Percentiles rank a stretch among this genome's conserved stretches.
These are phyloP conservation scores for Pasiphila rectangulata DNA, from an alignment of 2,888 invertebrate species.

Conservation along the genomic window DNA sequence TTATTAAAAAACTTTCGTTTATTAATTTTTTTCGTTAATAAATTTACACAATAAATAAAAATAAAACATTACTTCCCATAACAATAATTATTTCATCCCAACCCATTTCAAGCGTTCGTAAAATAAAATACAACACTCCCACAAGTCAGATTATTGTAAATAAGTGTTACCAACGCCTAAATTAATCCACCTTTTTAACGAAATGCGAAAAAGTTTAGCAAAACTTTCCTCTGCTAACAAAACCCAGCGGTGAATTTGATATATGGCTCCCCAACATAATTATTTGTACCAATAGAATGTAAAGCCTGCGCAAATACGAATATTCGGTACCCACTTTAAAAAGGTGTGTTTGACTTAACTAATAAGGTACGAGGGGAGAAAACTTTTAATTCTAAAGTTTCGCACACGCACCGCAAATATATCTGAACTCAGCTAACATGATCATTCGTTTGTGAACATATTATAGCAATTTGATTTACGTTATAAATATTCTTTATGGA, in stretches of 20 bases:
- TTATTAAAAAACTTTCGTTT: too few relatives aligned
- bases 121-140: constrained; percentile 69
- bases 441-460: too few relatives aligned
- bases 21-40: constrained; percentile 21
- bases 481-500: too few relatives aligned
- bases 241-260: constrained; percentile 63
- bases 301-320: constrained; percentile 65
- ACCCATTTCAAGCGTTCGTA: constrained; percentile 52
- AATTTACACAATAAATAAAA: too few relatives aligned
- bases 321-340: constrained; percentile 62
- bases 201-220: constrained; percentile 73
- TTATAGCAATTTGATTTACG: too few relatives aligned
- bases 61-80: too few relatives aligned
- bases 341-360: constrained; percentile 77
- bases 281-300: constrained; percentile 78
- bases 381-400: constrained; percentile 54
- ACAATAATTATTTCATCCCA: too few relatives aligned
- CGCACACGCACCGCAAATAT: constrained; percentile 23
- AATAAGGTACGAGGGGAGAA: constrained; percentile 63
- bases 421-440: not conserved
- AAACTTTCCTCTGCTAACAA: constrained; percentile 59
- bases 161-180: constrained; percentile 72
- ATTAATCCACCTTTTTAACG: constrained; percentile 76
- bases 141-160: constrained; percentile 79
- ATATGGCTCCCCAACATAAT: constrained; percentile 65